A percentile compares a stretch with the other conserved stretches of the same genome.
phyloP scores from a whole-genome alignment of 1,140 invertebrate genomes.

The Mactra quadrangularis region DNA sequence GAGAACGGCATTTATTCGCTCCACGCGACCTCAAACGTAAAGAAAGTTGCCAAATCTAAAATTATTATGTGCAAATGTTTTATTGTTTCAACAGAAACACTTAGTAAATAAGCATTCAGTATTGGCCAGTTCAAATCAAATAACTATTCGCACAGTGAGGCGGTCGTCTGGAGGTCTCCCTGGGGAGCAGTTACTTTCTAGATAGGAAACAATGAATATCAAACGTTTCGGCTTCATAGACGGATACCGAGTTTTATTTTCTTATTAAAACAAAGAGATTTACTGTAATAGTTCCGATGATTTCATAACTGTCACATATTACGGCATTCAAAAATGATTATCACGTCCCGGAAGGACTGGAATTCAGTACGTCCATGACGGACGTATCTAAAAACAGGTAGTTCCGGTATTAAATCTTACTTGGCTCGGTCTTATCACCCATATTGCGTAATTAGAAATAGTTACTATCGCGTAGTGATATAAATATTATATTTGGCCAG shows the following conservation, averaged over 20 bases:
- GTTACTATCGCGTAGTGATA: no score
- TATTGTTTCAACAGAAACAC: not conserved
- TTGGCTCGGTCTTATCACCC: no score
- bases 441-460: no score
- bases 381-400: no score
- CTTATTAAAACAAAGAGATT: slow-evolving; percentile 29
- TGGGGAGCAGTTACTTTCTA: not conserved
- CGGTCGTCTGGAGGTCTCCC: not conserved
- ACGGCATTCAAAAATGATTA: slow-evolving; percentile 17
- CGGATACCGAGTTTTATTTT: slow-evolving; percentile 14
- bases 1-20: no score
- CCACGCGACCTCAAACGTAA: not conserved
- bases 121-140: not conserved
- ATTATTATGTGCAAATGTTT: slow-evolving; percentile 4
- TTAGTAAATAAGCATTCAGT: not conserved
- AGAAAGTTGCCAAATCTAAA: not conserved
- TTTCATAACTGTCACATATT: slow-evolving; percentile 33
- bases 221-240: slow-evolving; percentile 8
- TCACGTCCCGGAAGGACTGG: not conserved
- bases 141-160: no score
- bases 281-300: slow-evolving; percentile 19
- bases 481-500: no score
- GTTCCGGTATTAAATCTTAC: no score
- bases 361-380: no score
- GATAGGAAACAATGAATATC: slow-evolving; percentile 11